Evolutionary conservation across 2,797 vertebrate species (phyloP), one percentile per base, ranked within the genome.

Genomic region (Sandelia bainsii): DNA sequence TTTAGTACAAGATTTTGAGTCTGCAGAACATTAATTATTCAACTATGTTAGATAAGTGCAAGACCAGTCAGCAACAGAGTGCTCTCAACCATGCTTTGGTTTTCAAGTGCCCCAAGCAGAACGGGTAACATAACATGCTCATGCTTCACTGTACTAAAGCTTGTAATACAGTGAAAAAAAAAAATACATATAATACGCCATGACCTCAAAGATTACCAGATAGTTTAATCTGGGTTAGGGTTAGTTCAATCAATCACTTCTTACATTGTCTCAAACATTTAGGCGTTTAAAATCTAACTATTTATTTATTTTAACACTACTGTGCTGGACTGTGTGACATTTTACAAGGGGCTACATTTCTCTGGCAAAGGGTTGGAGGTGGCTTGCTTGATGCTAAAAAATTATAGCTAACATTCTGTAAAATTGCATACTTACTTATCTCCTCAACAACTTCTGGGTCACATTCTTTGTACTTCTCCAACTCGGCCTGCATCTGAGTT

Each of bases 381-480:
- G 39, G 50, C 9, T 9, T n/a, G 19, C 44, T 6, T n/a, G 49
- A 64, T 12, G 19, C 23, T 3, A 39, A 13, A 11, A 6, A 56
- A 44, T 5, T 23, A 4, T 32, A 62, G 13, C 1, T 1, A 14
- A 20, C 14, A 11, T 9, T 46, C 4, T 59, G 6, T 42, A 22
- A 45, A 46, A 57, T 0, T 44, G 29, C 16, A 11, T 82, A 98
- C 98, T 97, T 93, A 99, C 98, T 95, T 63, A 96, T 97, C 85
- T 98, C 95, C 84, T 97, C 93, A 9, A 99, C 61, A 1, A 98
- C 94, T 16, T 97, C 96, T 2, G 98, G 98, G 90, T 99, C 97
- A 89, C 97, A 99, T 75, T 98, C 97, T 86, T 90, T 93, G 89
- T 98, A 97, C 86, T 96, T 96, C 66, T 97, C 96, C 87, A 99